Conservation (phyloP, 1,140 invertebrate species). For the Drosophila triauraria region DNA sequence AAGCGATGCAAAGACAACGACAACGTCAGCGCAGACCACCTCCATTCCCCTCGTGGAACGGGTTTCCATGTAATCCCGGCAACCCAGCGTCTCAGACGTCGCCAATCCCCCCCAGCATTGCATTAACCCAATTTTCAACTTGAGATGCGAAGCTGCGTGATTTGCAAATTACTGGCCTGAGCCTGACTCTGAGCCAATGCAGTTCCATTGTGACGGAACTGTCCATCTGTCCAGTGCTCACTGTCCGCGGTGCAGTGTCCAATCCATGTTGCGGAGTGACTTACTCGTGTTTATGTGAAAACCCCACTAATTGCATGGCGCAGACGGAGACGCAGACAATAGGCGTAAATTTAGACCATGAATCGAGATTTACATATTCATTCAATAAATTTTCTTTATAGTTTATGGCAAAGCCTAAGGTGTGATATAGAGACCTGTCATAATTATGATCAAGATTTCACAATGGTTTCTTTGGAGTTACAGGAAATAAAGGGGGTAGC, state of each 20-base stretch:
- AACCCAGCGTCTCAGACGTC: conserved; percentile 5
- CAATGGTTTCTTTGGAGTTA: neutral
- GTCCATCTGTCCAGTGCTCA: conserved; percentile 34
- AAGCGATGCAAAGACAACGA: conserved; percentile 59
- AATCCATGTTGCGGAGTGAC: conserved; percentile 49
- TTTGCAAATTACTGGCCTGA: conserved; percentile 71
- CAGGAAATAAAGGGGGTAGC: too few relatives aligned
- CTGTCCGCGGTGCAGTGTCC: conserved; percentile 22
- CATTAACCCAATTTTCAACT: conserved; percentile 80
- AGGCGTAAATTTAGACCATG: conserved; percentile 54
- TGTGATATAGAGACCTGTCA: conserved; percentile 17
- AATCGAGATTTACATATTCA: conserved; percentile 53
- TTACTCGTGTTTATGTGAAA: conserved; percentile 58
- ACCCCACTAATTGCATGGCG: conserved; percentile 54
- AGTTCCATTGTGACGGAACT: conserved; percentile 47
- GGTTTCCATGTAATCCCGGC: conserved; percentile 66
- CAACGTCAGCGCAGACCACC: conserved; percentile 27
- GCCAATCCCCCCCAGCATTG: conserved; percentile 58
- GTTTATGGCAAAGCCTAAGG: conserved; percentile 26
- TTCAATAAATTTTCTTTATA: conserved; percentile 42
- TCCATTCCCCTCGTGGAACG: conserved; percentile 26
- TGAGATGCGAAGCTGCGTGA: conserved; percentile 81
- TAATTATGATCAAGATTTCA: conserved; percentile 1
- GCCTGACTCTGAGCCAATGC: conserved; percentile 9
- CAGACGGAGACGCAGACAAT: conserved; percentile 39